Conservation (phyloP, 2,888 invertebrate species). For the Tubiluchus corallicola region DNA sequence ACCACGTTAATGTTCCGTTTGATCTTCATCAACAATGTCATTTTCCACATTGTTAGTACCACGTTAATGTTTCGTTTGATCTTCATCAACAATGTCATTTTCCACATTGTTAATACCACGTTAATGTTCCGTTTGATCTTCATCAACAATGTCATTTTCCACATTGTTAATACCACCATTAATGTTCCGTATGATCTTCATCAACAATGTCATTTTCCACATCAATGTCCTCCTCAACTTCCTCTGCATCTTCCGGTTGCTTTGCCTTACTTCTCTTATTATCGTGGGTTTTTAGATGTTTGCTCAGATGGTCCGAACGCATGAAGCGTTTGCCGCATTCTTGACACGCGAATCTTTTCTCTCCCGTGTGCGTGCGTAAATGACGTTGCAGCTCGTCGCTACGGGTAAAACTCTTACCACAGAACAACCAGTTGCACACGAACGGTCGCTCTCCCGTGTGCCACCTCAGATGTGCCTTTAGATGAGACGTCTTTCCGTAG, state of each 20-base stretch:
- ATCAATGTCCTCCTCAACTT: not conserved
- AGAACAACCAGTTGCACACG: conserved; percentile 93
- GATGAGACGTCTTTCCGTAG: conserved; percentile 91
- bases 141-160: too few species aligned
- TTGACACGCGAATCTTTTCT: conserved; percentile 1
- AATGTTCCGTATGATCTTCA: too few species aligned
- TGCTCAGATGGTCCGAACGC: conserved; percentile 89
- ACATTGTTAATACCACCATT: too few species aligned
- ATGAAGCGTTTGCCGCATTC: conserved; percentile 87
- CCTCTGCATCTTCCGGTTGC: not conserved
- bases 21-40: too few species aligned
- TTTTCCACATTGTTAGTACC: too few species aligned
- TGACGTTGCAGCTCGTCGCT: conserved; percentile 92
- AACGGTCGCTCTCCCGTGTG: conserved; percentile 92
- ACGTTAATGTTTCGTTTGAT: too few species aligned
- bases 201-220: conserved; percentile 1
- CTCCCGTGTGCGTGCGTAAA: conserved; percentile 65
- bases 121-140: too few species aligned
- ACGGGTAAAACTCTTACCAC: conserved; percentile 84
- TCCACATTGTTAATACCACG: too few species aligned
- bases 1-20: too few species aligned
- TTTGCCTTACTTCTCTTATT: not conserved
- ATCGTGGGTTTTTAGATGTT: conserved; percentile 83
- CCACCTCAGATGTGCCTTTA: conserved; percentile 96
- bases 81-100: too few species aligned